These are phyloP conservation scores for Mobula birostris DNA, from an alignment of 2,113 vertebrate species.

Conservation along the genomic window DNA sequence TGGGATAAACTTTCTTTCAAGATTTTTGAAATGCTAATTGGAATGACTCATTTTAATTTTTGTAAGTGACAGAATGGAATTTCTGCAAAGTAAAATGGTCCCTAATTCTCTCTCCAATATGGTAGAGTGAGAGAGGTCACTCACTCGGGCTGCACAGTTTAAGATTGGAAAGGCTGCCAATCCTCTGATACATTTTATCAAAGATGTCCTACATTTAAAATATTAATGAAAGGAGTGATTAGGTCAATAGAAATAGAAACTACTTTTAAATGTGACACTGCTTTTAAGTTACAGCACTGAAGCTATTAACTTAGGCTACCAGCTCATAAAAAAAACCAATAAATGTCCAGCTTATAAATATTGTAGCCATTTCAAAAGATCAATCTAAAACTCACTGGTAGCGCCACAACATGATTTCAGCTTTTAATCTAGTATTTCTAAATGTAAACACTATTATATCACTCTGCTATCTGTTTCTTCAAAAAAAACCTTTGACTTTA, in stretches of 20 bases:
- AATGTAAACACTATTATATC: neutral
- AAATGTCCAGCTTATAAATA: neutral
- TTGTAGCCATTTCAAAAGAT: neutral
- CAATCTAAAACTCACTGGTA: neutral
- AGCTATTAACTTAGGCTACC: neutral
- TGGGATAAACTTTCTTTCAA: neutral
- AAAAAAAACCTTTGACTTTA: neutral
- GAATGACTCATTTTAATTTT: conserved; percentile 10
- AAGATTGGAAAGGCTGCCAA: neutral
- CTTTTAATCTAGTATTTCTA: neutral
- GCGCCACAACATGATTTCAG: neutral
- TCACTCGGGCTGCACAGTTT: neutral
- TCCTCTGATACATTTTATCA: neutral
- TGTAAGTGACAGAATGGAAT: conserved; percentile 7
- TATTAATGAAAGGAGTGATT: neutral
- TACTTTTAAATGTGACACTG: neutral
- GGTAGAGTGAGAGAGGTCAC: neutral
- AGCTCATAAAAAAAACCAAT: neutral
- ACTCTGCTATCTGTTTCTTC: neutral
- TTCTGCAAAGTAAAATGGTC: conserved; percentile 4
- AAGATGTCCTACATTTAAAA: neutral
- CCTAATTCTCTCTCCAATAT: conserved; percentile 16
- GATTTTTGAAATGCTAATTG: conserved; percentile 13
- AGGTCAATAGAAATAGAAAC: neutral
- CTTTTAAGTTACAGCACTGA: neutral